Percentiles rank a stretch among this genome's conserved stretches.
These are phyloP conservation scores for Standfussiana lucernea DNA, from an alignment of 2,888 invertebrate species.

Conservation along the genomic window DNA sequence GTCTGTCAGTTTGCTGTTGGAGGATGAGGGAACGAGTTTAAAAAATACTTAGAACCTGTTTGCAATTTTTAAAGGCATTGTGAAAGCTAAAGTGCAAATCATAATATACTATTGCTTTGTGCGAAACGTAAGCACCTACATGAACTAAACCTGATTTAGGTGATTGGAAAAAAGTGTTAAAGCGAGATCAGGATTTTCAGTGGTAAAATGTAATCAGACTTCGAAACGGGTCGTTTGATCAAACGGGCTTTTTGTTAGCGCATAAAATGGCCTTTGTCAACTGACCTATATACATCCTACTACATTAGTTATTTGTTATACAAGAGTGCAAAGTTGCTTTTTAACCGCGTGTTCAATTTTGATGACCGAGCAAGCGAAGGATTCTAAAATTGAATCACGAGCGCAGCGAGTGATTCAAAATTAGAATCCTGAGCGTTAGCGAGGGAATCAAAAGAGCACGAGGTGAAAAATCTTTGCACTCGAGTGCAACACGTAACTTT, in stretches of 20 bases:
- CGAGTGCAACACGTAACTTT: no score
- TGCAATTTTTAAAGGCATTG: not conserved
- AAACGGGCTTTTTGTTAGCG: not conserved
- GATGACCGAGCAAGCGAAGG: no score
- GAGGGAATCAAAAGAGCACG: no score
- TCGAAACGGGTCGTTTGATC: not conserved
- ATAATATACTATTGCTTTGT: not conserved
- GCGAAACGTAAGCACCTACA: not conserved
- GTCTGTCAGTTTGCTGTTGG: not conserved
- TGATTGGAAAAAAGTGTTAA: not conserved
- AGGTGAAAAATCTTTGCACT: no score
- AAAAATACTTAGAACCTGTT: not conserved
- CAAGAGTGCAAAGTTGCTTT: no score
- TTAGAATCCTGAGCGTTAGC: no score
- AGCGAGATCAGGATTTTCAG: not conserved
- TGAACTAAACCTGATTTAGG: not conserved
- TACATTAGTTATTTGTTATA: no score
- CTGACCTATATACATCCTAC: not conserved
- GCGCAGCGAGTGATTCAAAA: no score
- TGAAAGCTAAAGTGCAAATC: not conserved
- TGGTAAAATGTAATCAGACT: not conserved
- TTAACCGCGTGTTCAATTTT: no score
- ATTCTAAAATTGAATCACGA: no score
- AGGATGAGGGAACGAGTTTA: not conserved
- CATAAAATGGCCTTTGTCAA: not conserved